A percentile compares a stretch with the other conserved stretches of the same genome.
Evolutionary conservation across 2,797 vertebrate genomes (phyloP).

Genomic region (Anisognathus igniventris): DNA sequence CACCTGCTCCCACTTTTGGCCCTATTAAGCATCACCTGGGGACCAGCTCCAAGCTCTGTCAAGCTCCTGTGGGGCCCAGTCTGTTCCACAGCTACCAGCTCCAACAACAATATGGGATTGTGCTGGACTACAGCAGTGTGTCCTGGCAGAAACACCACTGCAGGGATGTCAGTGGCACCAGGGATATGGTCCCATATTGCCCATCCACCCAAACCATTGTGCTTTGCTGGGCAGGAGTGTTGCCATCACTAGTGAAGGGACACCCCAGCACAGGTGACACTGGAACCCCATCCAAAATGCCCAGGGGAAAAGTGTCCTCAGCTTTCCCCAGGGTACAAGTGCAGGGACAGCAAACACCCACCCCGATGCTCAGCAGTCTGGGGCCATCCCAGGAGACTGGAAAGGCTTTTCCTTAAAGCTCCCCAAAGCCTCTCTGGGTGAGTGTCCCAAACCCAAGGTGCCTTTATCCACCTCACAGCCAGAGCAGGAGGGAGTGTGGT

Average conservation of each 20-base stretch:
- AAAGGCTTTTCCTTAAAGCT: neutral
- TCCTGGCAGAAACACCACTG: neutral
- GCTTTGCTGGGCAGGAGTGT: neutral
- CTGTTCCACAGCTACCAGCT: neutral
- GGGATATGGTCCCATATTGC: neutral
- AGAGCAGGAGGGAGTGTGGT: neutral
- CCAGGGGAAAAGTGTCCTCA: neutral
- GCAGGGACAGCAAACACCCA: neutral
- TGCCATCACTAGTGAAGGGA: neutral
- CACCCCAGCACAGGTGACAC: neutral
- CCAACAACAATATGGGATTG: rapidly evolving
- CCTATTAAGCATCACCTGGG: rapidly evolving
- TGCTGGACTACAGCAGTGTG: neutral
- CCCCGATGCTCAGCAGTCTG: neutral
- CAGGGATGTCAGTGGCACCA: neutral
- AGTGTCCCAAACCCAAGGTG: neutral
- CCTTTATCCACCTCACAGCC: neutral
- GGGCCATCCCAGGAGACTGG: neutral
- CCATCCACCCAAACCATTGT: rapidly evolving
- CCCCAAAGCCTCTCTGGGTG: rapidly evolving
- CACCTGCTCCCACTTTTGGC: neutral
- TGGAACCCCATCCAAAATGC: neutral
- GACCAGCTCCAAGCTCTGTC: neutral
- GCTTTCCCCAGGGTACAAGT: neutral
- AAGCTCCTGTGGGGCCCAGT: neutral